Evolutionary conservation across 1,140 invertebrate species (phyloP).

Genomic region (Pteromalus puparum): DNA sequence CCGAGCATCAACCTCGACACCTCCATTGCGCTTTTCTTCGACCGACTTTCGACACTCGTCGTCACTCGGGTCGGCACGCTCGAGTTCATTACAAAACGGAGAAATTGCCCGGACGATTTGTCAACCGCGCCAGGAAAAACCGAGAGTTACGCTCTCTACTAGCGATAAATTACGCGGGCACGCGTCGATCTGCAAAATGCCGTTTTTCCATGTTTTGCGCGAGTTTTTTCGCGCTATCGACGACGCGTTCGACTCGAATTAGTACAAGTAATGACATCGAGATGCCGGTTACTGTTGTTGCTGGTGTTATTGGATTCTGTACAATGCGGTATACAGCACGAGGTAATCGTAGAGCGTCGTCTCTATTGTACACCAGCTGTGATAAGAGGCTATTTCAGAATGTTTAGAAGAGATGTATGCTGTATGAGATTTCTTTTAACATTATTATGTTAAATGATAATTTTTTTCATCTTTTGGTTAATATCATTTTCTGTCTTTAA

Average conservation of each 20-base stretch:
- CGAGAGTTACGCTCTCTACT: neutral
- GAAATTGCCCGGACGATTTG: constrained; percentile 44
- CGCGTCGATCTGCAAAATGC: neutral
- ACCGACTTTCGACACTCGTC: neutral
- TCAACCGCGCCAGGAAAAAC: constrained; percentile 32
- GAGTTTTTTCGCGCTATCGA: neutral
- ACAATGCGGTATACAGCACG: too few relatives aligned
- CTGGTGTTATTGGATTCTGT: neutral
- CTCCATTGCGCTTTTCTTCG: neutral
- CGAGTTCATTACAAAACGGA: constrained; percentile 49
- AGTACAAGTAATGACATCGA: neutral
- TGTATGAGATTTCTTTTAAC: too few relatives aligned
- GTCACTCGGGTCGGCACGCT: too few relatives aligned
- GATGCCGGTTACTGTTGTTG: neutral
- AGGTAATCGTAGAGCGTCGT: neutral
- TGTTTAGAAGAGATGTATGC: too few relatives aligned
- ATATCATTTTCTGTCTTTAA: too few relatives aligned
- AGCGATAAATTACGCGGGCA: constrained; percentile 38
- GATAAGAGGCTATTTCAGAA: too few relatives aligned
- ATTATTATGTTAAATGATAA: too few relatives aligned
- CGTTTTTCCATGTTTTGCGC: neutral
- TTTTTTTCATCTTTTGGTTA: too few relatives aligned
- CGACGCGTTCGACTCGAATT: neutral
- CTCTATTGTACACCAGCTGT: neutral
- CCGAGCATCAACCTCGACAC: neutral